Evolutionary conservation across 2,113 vertebrate genomes (phyloP), one percentile per base, ranked within the genome.

Genomic region (Festucalex cinctus): DNA sequence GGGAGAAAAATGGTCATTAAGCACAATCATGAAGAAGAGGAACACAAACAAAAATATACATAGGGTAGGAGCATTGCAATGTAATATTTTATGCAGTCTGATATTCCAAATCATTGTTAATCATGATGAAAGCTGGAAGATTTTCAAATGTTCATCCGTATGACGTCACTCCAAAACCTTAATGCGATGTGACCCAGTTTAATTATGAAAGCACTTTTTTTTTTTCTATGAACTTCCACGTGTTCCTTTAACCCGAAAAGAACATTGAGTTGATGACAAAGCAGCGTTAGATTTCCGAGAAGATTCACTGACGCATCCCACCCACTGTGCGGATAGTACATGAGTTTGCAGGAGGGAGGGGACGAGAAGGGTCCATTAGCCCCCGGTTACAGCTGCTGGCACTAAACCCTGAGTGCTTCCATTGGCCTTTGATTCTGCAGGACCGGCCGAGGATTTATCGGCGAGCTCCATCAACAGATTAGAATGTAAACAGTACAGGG

Each of bases 401-500:
- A 83, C 43, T 19, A 65, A 80, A 76, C 80, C 78, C 70, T 72
- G 35, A 63, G 77, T 64, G 53, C 61, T 2, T 49, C 36, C 60
- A 69, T 78, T 78, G 62, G 0, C 68, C 69, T 69, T 77, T 72
- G 65, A 79, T 78, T 74, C 76, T 75, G 76, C 76, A 80, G 71
- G 78, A 77, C 59, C 71, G 66, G 78, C 75, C 22, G 10, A 9
- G 48, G 71, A 43, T 61, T 83, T 86, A 86, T 88, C 83, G 72
- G 62, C 39, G 41, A 73, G 64, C 54, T 64, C 69, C 84, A 88
- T 90, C 84, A 68, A 62, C 63, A 77, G 77, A 85, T 86, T 70
- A 81, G 68, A 86, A 86, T 83, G 82, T 79, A 83, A 85, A 86
- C 83, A 68, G 14, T 10, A n/a, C 63, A 17, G 70, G 54, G 60